Percentiles rank a stretch among this genome's conserved stretches.
Conservation (phyloP, 2,797 vertebrate species). For the Helarctos malayanus region DNA sequence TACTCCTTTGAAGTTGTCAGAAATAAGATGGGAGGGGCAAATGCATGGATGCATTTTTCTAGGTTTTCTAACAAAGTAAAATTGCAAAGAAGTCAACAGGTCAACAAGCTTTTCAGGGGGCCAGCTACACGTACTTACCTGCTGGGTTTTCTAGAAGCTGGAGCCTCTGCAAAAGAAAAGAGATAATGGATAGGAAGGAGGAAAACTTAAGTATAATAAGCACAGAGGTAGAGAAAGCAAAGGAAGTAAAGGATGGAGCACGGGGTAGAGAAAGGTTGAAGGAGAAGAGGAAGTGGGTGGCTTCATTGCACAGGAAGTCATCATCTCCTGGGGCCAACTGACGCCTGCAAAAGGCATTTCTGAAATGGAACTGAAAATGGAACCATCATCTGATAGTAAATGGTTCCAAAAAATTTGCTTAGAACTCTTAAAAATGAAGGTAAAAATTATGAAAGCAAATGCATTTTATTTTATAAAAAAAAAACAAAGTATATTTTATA, state of each 20-base stretch:
- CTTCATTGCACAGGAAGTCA: not conserved
- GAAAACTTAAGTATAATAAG: not conserved
- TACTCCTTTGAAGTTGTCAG: slow-evolving; percentile 16
- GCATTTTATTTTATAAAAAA: slow-evolving; percentile 40
- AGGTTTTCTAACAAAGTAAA: not conserved
- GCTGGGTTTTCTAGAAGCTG: not conserved
- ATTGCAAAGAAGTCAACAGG: not conserved
- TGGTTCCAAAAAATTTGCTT: slow-evolving; percentile 33
- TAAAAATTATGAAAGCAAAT: slow-evolving; percentile 33
- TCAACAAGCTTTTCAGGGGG: not conserved
- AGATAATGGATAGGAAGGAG: not conserved
- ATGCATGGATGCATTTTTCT: not conserved
- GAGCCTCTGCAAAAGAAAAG: not conserved
- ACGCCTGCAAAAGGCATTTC: not conserved
- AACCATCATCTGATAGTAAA: not conserved
- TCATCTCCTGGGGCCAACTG: not conserved
- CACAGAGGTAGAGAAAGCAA: not conserved
- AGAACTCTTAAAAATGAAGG: not conserved
- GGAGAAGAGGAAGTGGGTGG: not conserved
- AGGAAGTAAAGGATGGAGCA: not conserved
- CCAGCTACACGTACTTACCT: no score
- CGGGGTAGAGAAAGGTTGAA: not conserved
- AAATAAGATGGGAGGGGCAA: not conserved
- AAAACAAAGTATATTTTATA: slow-evolving; percentile 14
- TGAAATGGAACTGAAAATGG: not conserved